Evolutionary conservation across 2,797 vertebrate species (phyloP), one percentile per base, ranked within the genome.

Genomic region (Lithobates sylvaticus): DNA sequence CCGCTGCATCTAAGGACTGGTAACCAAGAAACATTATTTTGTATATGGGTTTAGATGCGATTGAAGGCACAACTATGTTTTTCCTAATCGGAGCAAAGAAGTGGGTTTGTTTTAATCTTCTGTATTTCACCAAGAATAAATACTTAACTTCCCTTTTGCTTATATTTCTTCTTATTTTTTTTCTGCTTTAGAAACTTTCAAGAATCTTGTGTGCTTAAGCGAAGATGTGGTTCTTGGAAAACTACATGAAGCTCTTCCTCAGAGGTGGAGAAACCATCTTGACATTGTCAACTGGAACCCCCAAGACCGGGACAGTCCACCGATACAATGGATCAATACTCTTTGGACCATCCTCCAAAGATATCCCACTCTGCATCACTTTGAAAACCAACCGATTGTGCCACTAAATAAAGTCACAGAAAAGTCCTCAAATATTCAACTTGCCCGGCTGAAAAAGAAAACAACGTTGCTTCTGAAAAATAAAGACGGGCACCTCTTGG

Each of bases 291-390:
- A 34, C 32, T 97, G 96, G 96, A 87, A 91, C 79, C 84, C 88
- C 3, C 65, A 34, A 54, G 89, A 89, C 1, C 80, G 6, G 0
- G 84, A 88, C 3, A 93, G 96, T 84, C 96, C 96, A 32, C 95
- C 96, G 44, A 87, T 88, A 7, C 89, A 91, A 39, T 97, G 97
- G 96, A 88, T 97, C 3, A 74, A 88, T 78, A 89, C 93, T 47
- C 93, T 96, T 88, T 97, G 97, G 96, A 92, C 88, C 54, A 97
- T 96, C 90, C 93, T 97, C 69, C 93, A 92, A 76, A 84, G 2
- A 79, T 91, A 95, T 0, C 82, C 50, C 76, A 89, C 94, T 67
- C 90, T 97, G 88, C 88, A 87, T 29, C 4, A 50, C 36, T 94
- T 97, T 83, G 88, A 84, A 86, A 94, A 91, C 5, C 89, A 97